Base-by-base conservation (phyloP, 1,140 invertebrate genomes). In the Acromyrmex charruanus region DNA sequence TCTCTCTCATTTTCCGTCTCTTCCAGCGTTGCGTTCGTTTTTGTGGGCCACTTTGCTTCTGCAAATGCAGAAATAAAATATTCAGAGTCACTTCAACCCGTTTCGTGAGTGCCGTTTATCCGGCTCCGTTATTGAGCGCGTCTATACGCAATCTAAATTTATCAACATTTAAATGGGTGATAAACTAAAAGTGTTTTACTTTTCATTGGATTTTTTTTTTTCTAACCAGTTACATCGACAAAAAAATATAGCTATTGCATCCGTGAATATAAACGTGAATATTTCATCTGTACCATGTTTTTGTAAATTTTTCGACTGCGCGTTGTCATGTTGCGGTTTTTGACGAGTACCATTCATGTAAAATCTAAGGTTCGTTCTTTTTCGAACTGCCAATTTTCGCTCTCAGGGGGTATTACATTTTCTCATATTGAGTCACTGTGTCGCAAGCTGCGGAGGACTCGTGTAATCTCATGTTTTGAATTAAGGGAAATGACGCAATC, bases 391-490 rank as follows among this genome's bases (percentile, higher is more conserved):
- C 80, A 75, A 84, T 84, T 84, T 84, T 84, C 80, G 14, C 80
- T 84, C 80, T 75, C 39, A 75, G 18, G 25, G 14, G 18, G 55
- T 61, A 84, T 75, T 51, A 61, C 80, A 84, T 84, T 84, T 84
- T 84, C 80, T 84, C 80, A 84, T 84, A 84, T 84, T 84, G 80
- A 84, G 80, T 61, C 80, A 84, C 80, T 16, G 55, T 84, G 80
- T 84, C 69, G 80, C 58, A 84, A 84, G 80, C 55, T 14, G 53
- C 55, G 80, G 55, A 74, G 80, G 69, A 84, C 80, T 84, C 80
- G 80, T 84, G 80, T 84, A 84, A 84, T 84, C 80, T 84, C 80
- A 84, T 84, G 80, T 84, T 84, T 84, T 84, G 80, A 84, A 84
- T 84, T 84, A 84, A 84, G 80, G 80, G 80, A 84, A 84, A 84